These are phyloP conservation scores for Probosciger aterrimus DNA, from an alignment of 2,113 vertebrate species.

Conservation along the genomic window DNA sequence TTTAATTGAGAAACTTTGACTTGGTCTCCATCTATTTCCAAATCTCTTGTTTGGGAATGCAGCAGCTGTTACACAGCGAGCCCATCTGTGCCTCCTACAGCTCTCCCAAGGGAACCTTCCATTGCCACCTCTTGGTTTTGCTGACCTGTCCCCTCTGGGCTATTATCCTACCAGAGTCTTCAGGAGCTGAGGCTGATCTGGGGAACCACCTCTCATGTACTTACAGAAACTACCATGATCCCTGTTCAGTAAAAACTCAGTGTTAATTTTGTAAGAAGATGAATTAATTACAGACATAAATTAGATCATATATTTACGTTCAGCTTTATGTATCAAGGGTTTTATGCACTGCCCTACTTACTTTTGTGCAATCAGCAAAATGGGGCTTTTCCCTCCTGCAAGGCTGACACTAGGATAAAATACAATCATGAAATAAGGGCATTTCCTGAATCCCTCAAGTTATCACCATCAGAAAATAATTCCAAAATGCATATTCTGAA, in stretches of 20 bases:
- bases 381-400: background rate
- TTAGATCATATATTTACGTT: background rate
- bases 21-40: background rate
- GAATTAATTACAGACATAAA: background rate
- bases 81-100: background rate
- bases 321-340: background rate
- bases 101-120: background rate
- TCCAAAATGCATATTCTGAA: background rate
- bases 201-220: background rate
- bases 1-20: constrained; percentile 3
- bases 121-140: background rate
- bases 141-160: background rate
- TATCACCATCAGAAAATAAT: background rate
- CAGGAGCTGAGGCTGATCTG: background rate
- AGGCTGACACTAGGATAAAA: background rate
- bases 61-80: background rate
- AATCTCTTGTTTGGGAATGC: background rate
- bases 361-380: background rate
- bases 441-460: background rate
- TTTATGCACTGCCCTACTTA: background rate
- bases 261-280: background rate
- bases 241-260: background rate
- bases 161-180: background rate
- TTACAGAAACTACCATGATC: background rate
- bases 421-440: background rate